Base-by-base conservation (phyloP, 2,888 invertebrate genomes). In the Cyrtodaria siliqua region DNA sequence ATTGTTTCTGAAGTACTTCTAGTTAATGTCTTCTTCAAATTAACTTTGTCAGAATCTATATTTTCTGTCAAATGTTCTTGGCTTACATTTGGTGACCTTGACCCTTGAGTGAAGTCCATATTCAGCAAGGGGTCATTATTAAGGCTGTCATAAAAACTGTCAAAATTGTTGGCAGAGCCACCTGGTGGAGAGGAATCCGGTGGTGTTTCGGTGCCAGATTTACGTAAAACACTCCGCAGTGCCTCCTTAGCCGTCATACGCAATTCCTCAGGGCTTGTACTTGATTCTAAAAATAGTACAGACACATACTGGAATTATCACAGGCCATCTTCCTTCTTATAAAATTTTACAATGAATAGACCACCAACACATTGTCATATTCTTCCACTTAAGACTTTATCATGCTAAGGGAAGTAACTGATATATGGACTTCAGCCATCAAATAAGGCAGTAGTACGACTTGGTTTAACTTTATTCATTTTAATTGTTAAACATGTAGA, bases 71-170 rank as follows among this genome's bases (percentile, higher is more conserved):
- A 23, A 56, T 26, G 44, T 27, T 42, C 56, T 27, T 53, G 63
- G 55, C 67, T 64, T 38, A 23, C 23, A 33, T 26, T 76, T 9
- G 71, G 53, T 49, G 69, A 60, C 20, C 47, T 72, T 47, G 63
- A 64, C 6, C 69, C 72, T 47, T 80, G 62, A 55, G 76, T 53
- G 26, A 86, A 84, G 18, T 86, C 87, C 38, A 85, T 56, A 63
- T 86, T 86, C 27, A 82, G 63, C 14, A 89, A 67, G 2, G 89
- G 89, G 44, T 89, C 90, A 73, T 72, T 83, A 47, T 82, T 83
- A 0, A 81, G 50, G 33, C 79, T 81, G 53, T 84, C 82, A 63
- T 87, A 86, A 18, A 88, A 79, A 57, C 86, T 86, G 38, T 81
- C 86, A 42, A 16, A 18, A 26, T 62, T 29, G 9, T 72, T 57